Conservation (phyloP, 2,113 vertebrate genomes). For the Dasypus novemcinctus region DNA sequence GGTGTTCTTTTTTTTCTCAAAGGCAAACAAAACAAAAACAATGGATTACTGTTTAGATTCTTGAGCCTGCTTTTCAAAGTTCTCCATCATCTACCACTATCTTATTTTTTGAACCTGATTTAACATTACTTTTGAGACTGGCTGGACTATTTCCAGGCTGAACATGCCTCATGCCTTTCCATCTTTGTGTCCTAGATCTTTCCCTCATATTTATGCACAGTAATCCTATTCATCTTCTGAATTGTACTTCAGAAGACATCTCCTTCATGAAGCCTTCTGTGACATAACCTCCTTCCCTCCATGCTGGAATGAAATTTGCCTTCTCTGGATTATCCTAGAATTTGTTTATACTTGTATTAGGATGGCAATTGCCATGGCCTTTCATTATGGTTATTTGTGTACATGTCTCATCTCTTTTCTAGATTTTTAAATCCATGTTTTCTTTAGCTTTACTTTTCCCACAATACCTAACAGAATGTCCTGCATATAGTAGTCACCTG, state of each 20-base stretch:
- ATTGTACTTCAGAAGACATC: background rate
- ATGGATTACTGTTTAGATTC: background rate
- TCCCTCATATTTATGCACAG: background rate
- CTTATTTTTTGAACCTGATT: background rate
- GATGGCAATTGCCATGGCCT: background rate
- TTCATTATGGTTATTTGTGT: background rate
- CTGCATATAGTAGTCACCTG: background rate
- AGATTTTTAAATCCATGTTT: constrained; percentile 14
- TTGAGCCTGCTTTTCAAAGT: background rate
- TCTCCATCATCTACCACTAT: background rate
- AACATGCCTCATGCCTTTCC: background rate
- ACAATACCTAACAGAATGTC: background rate
- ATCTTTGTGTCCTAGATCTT: background rate
- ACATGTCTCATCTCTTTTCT: background rate
- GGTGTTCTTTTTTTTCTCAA: background rate
- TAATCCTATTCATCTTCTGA: background rate
- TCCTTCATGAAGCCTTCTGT: background rate
- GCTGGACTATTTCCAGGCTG: background rate
- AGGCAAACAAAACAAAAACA: background rate
- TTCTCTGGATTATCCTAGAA: background rate
- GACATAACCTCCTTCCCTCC: too few relatives aligned
- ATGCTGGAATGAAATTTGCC: background rate
- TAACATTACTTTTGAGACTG: background rate
- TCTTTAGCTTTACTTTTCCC: constrained; percentile 8
- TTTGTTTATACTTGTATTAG: background rate